Percentiles rank a stretch among this genome's conserved stretches.
Conservation (phyloP, 1,140 invertebrate genomes). For the Steinernema feltiae region DNA sequence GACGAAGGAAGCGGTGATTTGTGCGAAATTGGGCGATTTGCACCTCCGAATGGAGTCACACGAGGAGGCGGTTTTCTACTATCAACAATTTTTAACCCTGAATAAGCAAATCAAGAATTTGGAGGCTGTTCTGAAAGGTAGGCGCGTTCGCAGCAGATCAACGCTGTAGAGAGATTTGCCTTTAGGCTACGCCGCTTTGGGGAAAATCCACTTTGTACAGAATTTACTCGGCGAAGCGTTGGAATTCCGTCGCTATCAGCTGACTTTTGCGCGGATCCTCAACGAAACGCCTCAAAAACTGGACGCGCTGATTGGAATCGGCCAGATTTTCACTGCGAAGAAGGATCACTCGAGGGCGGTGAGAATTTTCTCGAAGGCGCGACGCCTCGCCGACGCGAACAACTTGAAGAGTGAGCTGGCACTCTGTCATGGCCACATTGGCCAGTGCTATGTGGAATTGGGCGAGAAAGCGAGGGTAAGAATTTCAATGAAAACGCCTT, state of each 20-base stretch:
- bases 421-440: background rate
- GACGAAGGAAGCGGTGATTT: background rate
- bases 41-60: background rate
- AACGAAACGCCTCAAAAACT: background rate
- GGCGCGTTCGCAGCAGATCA: background rate
- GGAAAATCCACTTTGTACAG: background rate
- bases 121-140: background rate
- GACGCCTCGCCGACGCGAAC: background rate
- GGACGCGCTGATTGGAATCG: background rate
- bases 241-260: background rate
- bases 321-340: background rate
- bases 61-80: background rate
- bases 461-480: background rate
- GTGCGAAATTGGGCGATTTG: background rate
- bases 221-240: background rate
- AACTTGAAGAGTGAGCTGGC: background rate
- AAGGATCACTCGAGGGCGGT: background rate
- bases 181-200: background rate
- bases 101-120: constrained; percentile 4
- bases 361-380: background rate
- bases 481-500: no score
- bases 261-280: background rate
- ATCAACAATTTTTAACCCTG: background rate
- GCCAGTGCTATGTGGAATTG: background rate
- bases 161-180: background rate